Evolutionary conservation across 2,888 invertebrate genomes (phyloP).

Genomic region (Notodonta ziczac): DNA sequence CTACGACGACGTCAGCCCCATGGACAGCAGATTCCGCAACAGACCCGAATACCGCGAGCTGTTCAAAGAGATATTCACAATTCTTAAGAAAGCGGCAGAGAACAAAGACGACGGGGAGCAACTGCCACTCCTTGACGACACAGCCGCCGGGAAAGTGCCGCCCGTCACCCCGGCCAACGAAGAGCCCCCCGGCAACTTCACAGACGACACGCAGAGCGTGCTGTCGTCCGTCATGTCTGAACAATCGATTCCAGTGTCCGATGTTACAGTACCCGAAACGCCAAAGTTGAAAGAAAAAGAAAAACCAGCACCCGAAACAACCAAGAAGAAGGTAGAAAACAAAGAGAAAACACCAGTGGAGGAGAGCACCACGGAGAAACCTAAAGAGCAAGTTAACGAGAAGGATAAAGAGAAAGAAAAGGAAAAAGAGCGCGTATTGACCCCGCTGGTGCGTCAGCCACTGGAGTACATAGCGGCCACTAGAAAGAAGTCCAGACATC

Average conservation of each 20-base stretch:
- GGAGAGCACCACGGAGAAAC: constrained; percentile 57
- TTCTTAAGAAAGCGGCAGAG: constrained; percentile 92
- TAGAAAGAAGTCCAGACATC: constrained; percentile 88
- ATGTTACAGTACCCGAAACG: constrained; percentile 84
- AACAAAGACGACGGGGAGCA: constrained; percentile 92
- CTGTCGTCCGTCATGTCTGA: constrained; percentile 91
- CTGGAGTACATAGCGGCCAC: constrained; percentile 90
- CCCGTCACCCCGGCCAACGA: constrained; percentile 89
- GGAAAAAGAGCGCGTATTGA: constrained; percentile 79
- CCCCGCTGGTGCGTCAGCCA: constrained; percentile 89
- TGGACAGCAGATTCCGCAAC: constrained; percentile 92
- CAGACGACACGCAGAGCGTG: constrained; percentile 90
- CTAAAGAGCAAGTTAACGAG: constrained; percentile 52
- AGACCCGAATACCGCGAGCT: constrained; percentile 92
- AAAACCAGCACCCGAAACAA: constrained; percentile 54
- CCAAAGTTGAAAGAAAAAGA: constrained; percentile 81
- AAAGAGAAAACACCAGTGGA: constrained; percentile 70
- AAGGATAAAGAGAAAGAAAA: constrained; percentile 45
- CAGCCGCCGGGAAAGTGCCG: constrained; percentile 85
- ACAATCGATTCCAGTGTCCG: constrained; percentile 88
- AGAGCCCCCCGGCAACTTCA: constrained; percentile 86
- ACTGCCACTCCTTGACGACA: constrained; percentile 88
- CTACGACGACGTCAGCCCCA: constrained; percentile 91
- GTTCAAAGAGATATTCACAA: constrained; percentile 93
- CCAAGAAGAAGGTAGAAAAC: constrained; percentile 58